phyloP scores from a whole-genome alignment of 1,140 invertebrate species.

The Ganaspis sp. region DNA sequence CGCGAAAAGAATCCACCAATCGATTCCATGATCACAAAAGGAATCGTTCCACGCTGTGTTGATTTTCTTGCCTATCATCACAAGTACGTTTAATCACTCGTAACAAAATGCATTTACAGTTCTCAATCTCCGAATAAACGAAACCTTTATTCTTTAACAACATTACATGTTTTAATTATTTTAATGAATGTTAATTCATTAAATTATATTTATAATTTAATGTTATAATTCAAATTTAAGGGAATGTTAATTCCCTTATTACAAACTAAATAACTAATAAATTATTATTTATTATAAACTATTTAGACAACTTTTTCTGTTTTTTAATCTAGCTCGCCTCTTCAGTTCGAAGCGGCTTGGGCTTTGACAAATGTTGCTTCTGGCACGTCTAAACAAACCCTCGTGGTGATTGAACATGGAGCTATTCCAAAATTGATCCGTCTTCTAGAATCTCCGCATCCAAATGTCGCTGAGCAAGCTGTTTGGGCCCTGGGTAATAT shows the following conservation, averaged over 20 bases:
- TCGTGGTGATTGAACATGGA: slow-evolving; percentile 88
- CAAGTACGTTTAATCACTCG: slow-evolving; percentile 82
- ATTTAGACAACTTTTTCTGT: too few relatives aligned
- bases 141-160: too few relatives aligned
- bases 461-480: slow-evolving; percentile 94
- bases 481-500: slow-evolving; percentile 99
- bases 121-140: too few relatives aligned
- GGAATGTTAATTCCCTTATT: too few relatives aligned
- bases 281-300: too few relatives aligned
- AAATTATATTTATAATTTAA: too few relatives aligned
- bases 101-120: too few relatives aligned
- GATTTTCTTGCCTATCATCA: slow-evolving; percentile 83
- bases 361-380: slow-evolving; percentile 98
- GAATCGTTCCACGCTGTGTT: slow-evolving; percentile 91
- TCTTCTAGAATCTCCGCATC: slow-evolving; percentile 84
- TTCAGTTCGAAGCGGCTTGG: slow-evolving; percentile 99
- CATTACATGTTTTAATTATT: too few relatives aligned
- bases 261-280: too few relatives aligned
- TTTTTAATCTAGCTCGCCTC: slow-evolving; percentile 81
- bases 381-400: slow-evolving; percentile 93
- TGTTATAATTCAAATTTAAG: too few relatives aligned
- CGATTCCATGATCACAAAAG: slow-evolving; percentile 89
- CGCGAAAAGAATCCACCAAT: slow-evolving; percentile 96
- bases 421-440: slow-evolving; percentile 91
- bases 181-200: too few relatives aligned